Percentiles rank a stretch among this genome's conserved stretches.
Evolutionary conservation across 2,113 vertebrate species (phyloP).

Genomic region (Colius striatus): DNA sequence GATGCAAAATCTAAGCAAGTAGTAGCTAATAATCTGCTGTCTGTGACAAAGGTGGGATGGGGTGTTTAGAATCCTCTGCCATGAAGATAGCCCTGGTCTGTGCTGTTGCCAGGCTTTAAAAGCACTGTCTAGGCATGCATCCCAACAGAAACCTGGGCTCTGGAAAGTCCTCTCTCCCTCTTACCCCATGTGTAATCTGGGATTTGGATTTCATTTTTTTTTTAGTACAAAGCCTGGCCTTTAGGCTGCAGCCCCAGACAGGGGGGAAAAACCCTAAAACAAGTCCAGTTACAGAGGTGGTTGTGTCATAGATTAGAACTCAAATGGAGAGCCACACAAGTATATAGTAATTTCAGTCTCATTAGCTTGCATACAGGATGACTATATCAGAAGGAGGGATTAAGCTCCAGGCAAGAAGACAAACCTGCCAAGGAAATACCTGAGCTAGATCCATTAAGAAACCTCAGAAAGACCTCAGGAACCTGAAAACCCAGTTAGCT

Average conservation of each 20-base stretch:
- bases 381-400: constrained; percentile 11
- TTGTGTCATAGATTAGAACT: background rate
- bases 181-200: background rate
- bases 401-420: background rate
- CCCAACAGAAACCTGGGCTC: background rate
- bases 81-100: background rate
- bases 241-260: background rate
- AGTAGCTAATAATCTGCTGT: background rate
- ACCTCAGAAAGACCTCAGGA: background rate
- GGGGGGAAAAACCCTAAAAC: background rate
- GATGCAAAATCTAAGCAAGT: background rate
- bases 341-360: background rate
- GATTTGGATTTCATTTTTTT: background rate
- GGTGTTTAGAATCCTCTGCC: background rate
- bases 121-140: background rate
- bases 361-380: background rate
- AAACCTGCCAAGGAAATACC: constrained; percentile 13
- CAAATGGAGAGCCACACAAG: background rate
- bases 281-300: background rate
- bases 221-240: background rate
- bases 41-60: background rate
- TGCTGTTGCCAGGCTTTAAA: background rate
- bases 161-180: background rate
- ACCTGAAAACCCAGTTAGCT: constrained; percentile 31
- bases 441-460: background rate